Evolutionary conservation across 1,140 invertebrate genomes (phyloP).

Genomic region (Drosophila nikananu): DNA sequence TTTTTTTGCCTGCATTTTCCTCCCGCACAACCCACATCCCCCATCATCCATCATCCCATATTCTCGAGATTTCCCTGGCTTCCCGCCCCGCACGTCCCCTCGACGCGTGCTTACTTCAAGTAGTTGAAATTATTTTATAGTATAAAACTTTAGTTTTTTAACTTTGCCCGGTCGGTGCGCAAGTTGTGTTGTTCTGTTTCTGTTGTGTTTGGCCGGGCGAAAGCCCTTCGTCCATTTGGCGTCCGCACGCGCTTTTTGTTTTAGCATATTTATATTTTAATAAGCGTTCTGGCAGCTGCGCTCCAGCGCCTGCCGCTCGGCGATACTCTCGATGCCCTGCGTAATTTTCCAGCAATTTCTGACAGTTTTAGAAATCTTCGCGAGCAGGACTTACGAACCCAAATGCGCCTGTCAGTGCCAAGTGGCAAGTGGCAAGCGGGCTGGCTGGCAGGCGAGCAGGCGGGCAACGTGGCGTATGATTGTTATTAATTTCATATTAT

Average conservation of each 20-base stretch:
- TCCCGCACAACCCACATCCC: neutral
- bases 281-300: slow-evolving; percentile 81
- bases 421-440: slow-evolving; percentile 49
- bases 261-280: slow-evolving; percentile 84
- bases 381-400: slow-evolving; percentile 76
- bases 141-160: slow-evolving; percentile 84
- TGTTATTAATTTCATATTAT: slow-evolving; percentile 83
- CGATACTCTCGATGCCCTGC: slow-evolving; percentile 46
- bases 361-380: slow-evolving; percentile 82
- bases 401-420: slow-evolving; percentile 77
- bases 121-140: slow-evolving; percentile 84
- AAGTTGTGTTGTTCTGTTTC: slow-evolving; percentile 15
- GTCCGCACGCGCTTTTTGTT: slow-evolving; percentile 64
- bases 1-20: slow-evolving; percentile 18
- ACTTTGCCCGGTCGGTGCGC: slow-evolving; percentile 53
- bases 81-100: slow-evolving; percentile 6
- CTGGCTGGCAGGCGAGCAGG: slow-evolving; percentile 35
- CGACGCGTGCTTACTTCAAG: slow-evolving; percentile 76
- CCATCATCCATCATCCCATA: slow-evolving; percentile 19
- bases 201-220: slow-evolving; percentile 35
- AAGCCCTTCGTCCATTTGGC: slow-evolving; percentile 57
- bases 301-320: slow-evolving; percentile 43
- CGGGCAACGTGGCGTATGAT: slow-evolving; percentile 79
- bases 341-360: slow-evolving; percentile 83
- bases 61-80: slow-evolving; percentile 43